Evolutionary conservation across 2,888 invertebrate species (phyloP).

Genomic region (Maniola hyperantus): DNA sequence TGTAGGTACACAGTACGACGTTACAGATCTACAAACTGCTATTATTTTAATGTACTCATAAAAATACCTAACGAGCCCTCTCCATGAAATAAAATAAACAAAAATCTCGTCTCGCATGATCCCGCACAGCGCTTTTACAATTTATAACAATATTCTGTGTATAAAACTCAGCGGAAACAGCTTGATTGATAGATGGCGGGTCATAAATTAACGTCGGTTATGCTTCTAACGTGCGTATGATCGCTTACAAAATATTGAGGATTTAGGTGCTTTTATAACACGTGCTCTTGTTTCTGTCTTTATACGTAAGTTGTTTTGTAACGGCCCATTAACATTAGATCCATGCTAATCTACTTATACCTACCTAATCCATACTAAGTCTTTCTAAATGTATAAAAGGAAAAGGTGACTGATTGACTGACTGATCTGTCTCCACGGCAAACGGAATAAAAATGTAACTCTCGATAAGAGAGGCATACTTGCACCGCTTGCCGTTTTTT

Average conservation of each 20-base stretch:
- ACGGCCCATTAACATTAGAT: background rate
- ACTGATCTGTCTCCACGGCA: too few relatives aligned
- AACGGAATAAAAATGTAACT: too few relatives aligned
- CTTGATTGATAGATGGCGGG: slow-evolving; percentile 24
- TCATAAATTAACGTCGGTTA: slow-evolving; percentile 27
- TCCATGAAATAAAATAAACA: slow-evolving; percentile 1
- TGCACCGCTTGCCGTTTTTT: too few relatives aligned
- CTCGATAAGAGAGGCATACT: too few relatives aligned
- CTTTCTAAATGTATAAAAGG: too few relatives aligned
- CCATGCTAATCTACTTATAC: too few relatives aligned
- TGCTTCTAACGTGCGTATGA: slow-evolving; percentile 26
- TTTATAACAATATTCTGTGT: slow-evolving; percentile 24
- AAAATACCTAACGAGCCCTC: background rate
- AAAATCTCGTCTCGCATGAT: background rate
- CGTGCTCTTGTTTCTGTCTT: background rate
- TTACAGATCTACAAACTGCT: too few relatives aligned
- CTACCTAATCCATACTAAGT: too few relatives aligned
- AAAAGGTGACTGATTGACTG: too few relatives aligned
- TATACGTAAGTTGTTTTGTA: background rate
- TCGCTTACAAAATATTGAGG: slow-evolving; percentile 32
- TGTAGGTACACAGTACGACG: too few relatives aligned
- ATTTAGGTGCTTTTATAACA: slow-evolving; percentile 25
- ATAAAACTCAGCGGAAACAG: slow-evolving; percentile 27
- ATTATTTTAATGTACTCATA: background rate
- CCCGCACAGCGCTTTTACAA: slow-evolving; percentile 5